Evolutionary conservation across 2,113 vertebrate genomes (phyloP).

Genomic region (Dromiciops gliroides): DNA sequence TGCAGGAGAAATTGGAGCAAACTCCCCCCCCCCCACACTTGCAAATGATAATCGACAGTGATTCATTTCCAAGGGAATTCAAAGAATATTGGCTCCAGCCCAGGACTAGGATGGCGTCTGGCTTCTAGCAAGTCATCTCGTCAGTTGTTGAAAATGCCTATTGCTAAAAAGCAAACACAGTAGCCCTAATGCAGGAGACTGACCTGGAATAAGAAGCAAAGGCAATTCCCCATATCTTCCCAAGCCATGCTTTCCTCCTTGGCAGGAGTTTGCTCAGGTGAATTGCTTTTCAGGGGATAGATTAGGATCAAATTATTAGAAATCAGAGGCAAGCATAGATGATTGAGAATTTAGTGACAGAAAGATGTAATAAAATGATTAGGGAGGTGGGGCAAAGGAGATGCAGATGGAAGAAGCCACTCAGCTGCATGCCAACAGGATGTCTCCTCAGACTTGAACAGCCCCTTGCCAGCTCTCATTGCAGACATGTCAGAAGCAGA

Average conservation of each 20-base stretch:
- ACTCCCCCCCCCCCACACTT: not conserved
- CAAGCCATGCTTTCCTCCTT: constrained; percentile 11
- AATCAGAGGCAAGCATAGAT: constrained; percentile 35
- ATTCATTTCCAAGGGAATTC: constrained; percentile 24
- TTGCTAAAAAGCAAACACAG: constrained; percentile 31
- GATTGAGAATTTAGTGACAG: constrained; percentile 33
- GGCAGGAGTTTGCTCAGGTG: constrained; percentile 40
- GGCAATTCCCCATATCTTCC: constrained; percentile 51
- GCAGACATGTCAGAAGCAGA: constrained; percentile 15
- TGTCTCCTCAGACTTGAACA: constrained; percentile 35
- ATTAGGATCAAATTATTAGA: constrained; percentile 53
- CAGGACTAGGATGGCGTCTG: not conserved
- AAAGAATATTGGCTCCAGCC: not conserved
- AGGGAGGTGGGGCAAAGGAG: constrained; percentile 31
- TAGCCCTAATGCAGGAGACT: not conserved
- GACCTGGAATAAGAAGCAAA: constrained; percentile 47
- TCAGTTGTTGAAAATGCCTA: not conserved
- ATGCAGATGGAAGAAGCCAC: not conserved
- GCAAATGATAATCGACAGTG: not conserved
- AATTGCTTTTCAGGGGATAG: constrained; percentile 64
- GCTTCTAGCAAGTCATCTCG: constrained; percentile 9
- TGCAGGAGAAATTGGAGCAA: constrained; percentile 21
- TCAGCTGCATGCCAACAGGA: not conserved
- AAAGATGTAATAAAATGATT: constrained; percentile 31
- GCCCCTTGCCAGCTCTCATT: not conserved